Percentiles rank a stretch among this genome's conserved stretches.
Evolutionary conservation across 2,113 vertebrate species (phyloP).

Genomic region (Phylloscopus whistleri): DNA sequence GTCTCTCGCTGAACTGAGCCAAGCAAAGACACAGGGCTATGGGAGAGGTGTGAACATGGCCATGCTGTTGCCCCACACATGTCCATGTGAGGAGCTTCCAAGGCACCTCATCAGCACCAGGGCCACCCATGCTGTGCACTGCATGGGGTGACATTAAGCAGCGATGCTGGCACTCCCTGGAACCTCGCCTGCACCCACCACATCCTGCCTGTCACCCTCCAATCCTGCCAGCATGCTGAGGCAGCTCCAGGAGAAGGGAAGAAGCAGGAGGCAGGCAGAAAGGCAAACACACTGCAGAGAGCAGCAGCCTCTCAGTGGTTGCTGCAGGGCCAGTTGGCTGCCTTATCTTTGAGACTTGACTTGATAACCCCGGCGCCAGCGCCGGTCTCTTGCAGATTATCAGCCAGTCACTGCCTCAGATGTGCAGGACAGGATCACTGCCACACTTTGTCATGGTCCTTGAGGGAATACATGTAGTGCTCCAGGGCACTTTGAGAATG

Average conservation of each 20-base stretch:
- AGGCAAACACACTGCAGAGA: background rate
- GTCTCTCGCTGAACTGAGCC: background rate
- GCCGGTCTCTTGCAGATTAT: background rate
- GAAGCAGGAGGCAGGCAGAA: background rate
- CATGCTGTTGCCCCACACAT: fast-evolving
- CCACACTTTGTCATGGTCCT: background rate
- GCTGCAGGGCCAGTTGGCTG: background rate
- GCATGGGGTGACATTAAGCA: background rate
- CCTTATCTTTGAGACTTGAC: constrained; percentile 35
- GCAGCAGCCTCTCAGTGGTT: background rate
- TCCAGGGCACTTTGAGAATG: background rate
- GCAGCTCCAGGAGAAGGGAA: background rate
- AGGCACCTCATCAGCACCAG: background rate
- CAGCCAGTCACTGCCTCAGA: background rate
- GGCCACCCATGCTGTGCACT: fast-evolving
- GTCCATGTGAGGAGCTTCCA: fast-evolving
- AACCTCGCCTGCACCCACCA: background rate
- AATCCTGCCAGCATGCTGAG: background rate
- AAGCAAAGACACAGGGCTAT: fast-evolving
- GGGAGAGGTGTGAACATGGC: background rate
- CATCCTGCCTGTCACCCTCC: background rate
- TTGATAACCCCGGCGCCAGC: constrained; percentile 49
- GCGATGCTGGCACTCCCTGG: fast-evolving
- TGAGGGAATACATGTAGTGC: background rate
- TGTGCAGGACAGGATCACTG: constrained; percentile 36